Conservation (phyloP, 2,888 invertebrate genomes). For the Eilema caniola region DNA sequence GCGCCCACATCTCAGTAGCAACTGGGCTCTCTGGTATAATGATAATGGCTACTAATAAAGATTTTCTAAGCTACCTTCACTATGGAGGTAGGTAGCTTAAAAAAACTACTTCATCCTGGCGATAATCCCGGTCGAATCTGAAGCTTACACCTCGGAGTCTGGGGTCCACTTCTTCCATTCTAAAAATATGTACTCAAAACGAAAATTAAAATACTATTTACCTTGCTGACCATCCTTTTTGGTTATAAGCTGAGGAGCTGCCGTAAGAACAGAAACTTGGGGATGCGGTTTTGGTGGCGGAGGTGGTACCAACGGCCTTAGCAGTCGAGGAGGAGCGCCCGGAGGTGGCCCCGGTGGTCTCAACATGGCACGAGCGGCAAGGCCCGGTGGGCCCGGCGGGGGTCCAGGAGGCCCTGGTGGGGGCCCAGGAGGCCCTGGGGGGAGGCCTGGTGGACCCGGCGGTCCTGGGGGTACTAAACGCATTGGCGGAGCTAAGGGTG, state of each 20-base stretch:
- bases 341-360: slow-evolving; percentile 89
- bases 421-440: slow-evolving; percentile 53
- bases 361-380: slow-evolving; percentile 61
- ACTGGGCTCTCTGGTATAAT: not conserved
- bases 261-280: slow-evolving; percentile 91
- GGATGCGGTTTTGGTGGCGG: slow-evolving; percentile 72
- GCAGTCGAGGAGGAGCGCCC: slow-evolving; percentile 89
- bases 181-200: too few species aligned
- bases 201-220: slow-evolving; percentile 29
- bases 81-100: too few species aligned
- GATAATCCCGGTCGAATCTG: too few species aligned
- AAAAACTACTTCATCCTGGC: too few species aligned
- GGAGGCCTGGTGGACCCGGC: slow-evolving; percentile 36
- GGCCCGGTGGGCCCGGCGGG: slow-evolving; percentile 83
- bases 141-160: too few species aligned
- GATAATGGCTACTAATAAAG: too few species aligned
- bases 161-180: too few species aligned
- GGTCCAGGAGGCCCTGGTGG: slow-evolving; percentile 82
- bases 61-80: too few species aligned
- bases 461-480: slow-evolving; percentile 34
- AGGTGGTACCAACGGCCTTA: slow-evolving; percentile 87
- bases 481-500: slow-evolving; percentile 27
- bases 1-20: not conserved
- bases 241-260: slow-evolving; percentile 93
- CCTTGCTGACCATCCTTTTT: slow-evolving; percentile 89